phyloP scores from a whole-genome alignment of 2,888 invertebrate genomes.

The Dasysyrphus tricinctus region DNA sequence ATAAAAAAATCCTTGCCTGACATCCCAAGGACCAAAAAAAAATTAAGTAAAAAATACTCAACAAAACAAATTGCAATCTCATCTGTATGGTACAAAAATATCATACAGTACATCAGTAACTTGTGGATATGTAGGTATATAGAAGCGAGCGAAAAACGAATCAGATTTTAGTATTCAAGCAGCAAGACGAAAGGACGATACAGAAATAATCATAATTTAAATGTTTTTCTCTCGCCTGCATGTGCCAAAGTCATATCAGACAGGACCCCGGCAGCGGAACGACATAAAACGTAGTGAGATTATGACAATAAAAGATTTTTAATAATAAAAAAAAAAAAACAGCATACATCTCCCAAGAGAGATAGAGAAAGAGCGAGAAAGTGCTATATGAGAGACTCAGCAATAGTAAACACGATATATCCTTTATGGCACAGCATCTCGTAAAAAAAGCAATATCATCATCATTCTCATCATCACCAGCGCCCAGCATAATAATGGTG shows the following conservation, averaged over 20 bases:
- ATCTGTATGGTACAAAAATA: constrained; percentile 58
- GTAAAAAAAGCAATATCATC: constrained; percentile 61
- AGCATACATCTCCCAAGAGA: constrained; percentile 42
- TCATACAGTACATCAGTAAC: constrained; percentile 43
- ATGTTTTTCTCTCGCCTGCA: constrained; percentile 53
- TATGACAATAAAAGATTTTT: constrained; percentile 72
- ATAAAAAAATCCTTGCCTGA: neutral
- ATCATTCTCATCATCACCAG: constrained; percentile 63
- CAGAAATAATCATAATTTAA: constrained; percentile 74
- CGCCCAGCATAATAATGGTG: constrained; percentile 57
- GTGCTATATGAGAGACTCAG: neutral
- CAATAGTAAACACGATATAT: constrained; percentile 64
- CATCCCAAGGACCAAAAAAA: constrained; percentile 12
- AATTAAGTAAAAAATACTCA: constrained; percentile 25
- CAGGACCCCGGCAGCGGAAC: constrained; percentile 8
- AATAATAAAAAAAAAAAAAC: constrained; percentile 66
- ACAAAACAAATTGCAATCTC: constrained; percentile 72
- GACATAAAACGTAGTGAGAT: constrained; percentile 62
- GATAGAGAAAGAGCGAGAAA: neutral
- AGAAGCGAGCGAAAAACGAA: constrained; percentile 16
- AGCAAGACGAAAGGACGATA: constrained; percentile 46
- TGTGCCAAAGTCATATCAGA: constrained; percentile 33
- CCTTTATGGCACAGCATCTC: constrained; percentile 59
- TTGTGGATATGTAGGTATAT: neutral
- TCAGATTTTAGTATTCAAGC: constrained; percentile 34